Evolutionary conservation across 2,888 invertebrate species (phyloP), one percentile per base, ranked within the genome.

Genomic region (Neoascia interrupta): DNA sequence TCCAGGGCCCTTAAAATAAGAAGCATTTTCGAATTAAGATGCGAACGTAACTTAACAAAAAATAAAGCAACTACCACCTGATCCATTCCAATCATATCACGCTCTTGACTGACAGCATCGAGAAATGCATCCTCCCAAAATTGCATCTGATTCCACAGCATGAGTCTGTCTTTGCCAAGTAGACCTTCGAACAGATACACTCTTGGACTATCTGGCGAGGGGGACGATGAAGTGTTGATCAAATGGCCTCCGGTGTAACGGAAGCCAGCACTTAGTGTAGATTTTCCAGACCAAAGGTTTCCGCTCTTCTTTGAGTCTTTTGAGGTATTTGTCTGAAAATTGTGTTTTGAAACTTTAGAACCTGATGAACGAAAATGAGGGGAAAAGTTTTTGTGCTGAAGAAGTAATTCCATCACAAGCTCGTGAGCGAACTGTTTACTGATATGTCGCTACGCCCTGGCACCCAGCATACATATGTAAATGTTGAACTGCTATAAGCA

Each of bases 71-170:
- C 31, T 1, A 3, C 4, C 37, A 91, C 91, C 87, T 99, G 99
- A 90, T 99, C 99, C 98, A 99, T 98, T 60, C 99, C 98, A 83
- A 99, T 96, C 93, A 99, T 97, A 86, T 99, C 99, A 16, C 99
- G 91, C 87, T 99, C 99, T 88, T 99, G 99, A 5, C 93, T 92
- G 1, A 99, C 99, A 0, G 99, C 98, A 89, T 99, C 99, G 63
- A 99, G 90, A 87, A 99, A 99, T 0, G 97, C 96, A 87, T 99
- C 99, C 88, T 99, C 99, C 99, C 99, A 99, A 89, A 99, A 99
- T 86, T 97, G 97, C 96, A 97, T 97, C 90, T 99, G 97, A 89
- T 99, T 98, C 99, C 99, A 99, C 23, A 99, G 89, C 63, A 93
- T 92, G 1, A 96, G 94, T 82, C 97, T 84, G 83, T 88, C 89